Evolutionary conservation across 2,888 invertebrate species (phyloP).

Genomic region (Nemotelus nigrinus): DNA sequence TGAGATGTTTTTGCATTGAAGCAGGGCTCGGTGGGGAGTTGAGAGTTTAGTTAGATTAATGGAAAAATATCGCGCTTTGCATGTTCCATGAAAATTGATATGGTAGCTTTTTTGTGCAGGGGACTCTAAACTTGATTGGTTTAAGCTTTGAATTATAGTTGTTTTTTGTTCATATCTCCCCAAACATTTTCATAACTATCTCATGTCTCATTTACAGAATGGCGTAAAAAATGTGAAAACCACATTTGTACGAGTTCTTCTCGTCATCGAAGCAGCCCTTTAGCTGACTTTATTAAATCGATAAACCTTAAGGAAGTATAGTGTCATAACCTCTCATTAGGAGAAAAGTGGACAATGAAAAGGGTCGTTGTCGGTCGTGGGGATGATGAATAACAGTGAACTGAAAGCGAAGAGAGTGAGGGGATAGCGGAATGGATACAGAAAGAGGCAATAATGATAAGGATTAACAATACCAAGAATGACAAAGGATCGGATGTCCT

Average conservation of each 20-base stretch:
- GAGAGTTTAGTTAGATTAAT: no score
- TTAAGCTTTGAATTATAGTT: no score
- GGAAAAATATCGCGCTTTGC: no score
- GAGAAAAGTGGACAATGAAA: slow-evolving; percentile 35
- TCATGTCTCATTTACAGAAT: no score
- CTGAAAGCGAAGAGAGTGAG: not conserved
- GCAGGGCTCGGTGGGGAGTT: no score
- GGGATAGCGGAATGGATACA: not conserved
- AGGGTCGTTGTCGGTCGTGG: slow-evolving; percentile 17
- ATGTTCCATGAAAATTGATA: no score
- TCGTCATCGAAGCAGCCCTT: not conserved
- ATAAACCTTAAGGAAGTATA: slow-evolving; percentile 32
- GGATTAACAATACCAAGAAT: slow-evolving; percentile 39
- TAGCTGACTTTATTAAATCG: not conserved
- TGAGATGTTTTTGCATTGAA: no score
- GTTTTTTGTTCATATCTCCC: no score
- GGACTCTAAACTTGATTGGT: no score
- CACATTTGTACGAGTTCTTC: not conserved
- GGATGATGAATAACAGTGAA: slow-evolving; percentile 19
- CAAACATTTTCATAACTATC: no score
- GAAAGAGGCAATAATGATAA: slow-evolving; percentile 32
- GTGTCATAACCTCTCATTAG: slow-evolving; percentile 45
- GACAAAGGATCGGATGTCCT: slow-evolving; percentile 41
- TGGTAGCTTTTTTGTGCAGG: no score
- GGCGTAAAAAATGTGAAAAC: not conserved